These are phyloP conservation scores for Andrena flavipes DNA, from an alignment of 2,888 invertebrate genomes.

Conservation along the genomic window DNA sequence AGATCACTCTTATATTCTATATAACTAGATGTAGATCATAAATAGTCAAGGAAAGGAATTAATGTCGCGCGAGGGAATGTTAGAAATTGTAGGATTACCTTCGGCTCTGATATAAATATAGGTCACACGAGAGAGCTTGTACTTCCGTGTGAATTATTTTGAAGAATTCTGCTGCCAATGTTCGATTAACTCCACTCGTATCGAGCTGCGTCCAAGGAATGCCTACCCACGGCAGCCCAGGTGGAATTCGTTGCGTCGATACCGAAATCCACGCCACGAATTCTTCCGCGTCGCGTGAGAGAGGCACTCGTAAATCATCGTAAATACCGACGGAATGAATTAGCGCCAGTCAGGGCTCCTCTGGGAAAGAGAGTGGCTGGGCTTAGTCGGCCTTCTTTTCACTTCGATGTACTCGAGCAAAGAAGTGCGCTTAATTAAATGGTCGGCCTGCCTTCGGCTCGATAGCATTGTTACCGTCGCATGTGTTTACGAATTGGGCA, in stretches of 20 bases:
- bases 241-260: constrained; percentile 18
- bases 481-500: constrained; percentile 38
- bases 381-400: constrained; percentile 27
- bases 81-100: not conserved
- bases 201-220: not conserved
- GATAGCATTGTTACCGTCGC: constrained; percentile 57
- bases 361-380: not conserved
- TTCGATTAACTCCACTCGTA: constrained; percentile 14
- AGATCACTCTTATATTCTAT: no score
- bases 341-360: constrained; percentile 24
- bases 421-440: constrained; percentile 63
- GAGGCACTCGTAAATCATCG: constrained; percentile 49
- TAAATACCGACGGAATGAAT: constrained; percentile 43
- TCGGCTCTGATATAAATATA: not conserved
- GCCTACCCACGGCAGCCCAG: not conserved
- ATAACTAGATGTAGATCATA: no score
- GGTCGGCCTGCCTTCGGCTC: constrained; percentile 3
- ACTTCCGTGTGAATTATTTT: constrained; percentile 9
- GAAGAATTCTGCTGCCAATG: constrained; percentile 4
- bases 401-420: constrained; percentile 32
- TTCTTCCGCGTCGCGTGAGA: constrained; percentile 51
- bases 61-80: no score
- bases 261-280: constrained; percentile 6
- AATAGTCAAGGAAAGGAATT: no score
- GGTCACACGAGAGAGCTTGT: not conserved